Base-by-base conservation (phyloP, 35 echinoderm and acorn worm genomes). In the Apostichopus japonicus region DNA sequence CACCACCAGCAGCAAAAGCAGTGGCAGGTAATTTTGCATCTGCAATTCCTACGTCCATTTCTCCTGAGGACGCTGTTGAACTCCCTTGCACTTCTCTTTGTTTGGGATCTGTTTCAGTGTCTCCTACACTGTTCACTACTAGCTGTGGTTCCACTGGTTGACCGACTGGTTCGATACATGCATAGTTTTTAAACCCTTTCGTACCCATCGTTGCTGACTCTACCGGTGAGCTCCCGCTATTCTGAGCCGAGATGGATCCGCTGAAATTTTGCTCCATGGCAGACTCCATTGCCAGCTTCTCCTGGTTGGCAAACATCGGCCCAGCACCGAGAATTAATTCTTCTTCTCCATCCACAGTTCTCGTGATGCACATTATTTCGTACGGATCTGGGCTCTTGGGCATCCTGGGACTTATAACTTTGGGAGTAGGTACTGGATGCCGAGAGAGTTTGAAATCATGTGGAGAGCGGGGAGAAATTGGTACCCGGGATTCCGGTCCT, bases 291-390 rank as follows among this genome's bases (percentile, higher is more conserved):
- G 17, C 72, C 61, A 89, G n/a, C 51, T 89, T 89, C n/a, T 72
- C 56, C 56, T 89, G 86, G 24, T 89, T 89, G 17, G 86, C 86
- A 72, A 89, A 89, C 86, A 89, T 89, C 24, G 86, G 86, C 23
- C 61, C 86, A 11, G 86, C 86, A 7, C 86, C 86, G 5, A 89
- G 62, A 27, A 89, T 89, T 24, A 89, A 1, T 72, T 89, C 86
- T n/a, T 89, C 86, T 21, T 89, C 86, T 65, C 86, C 86, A 27
- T 89, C 86, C 4, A 89, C 86, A 16, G 86, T 89, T 73, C 86
- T 67, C 6, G 86, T 89, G 6, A 89, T 89, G 63, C 86, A 89
- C 86, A 89, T 27, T 72, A 89, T 89, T 19, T 89, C 86, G 15
- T 61, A 89, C 86, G 72, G 62, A 1, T 89, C 86, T 19, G 62